Evolutionary conservation across 2,113 vertebrate genomes (phyloP), one percentile per base, ranked within the genome.

Genomic region (Heterotis niloticus): DNA sequence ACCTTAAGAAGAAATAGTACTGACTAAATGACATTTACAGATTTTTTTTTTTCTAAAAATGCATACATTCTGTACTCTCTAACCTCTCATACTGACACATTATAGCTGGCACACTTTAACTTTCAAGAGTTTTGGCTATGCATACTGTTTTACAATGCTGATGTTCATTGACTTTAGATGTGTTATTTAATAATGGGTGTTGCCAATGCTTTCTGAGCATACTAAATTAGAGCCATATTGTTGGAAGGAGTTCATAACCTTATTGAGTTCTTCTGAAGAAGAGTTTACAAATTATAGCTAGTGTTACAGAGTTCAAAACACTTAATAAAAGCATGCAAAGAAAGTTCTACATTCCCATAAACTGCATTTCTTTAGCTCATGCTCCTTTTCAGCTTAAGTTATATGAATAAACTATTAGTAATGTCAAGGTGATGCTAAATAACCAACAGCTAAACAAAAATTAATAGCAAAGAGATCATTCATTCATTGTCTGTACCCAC

Each of bases 1-100:
- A 84, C 84, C 71, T 84, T 82, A 24, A 66, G 17, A 68, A 79
- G 80, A 5, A 79, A 74, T 79, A 18, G 54, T 52, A 12, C 20
- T 59, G 0, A 80, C 80, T 54, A 75, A 62, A 54, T 74, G 69
- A 79, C 79, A 57, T 72, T 65, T 44, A 52, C 51, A 54, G 14
- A 12, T 29, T 28, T 69, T 28, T 76, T 34, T 81, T 56, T 64
- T 60, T 68, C 81, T 76, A 83, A 80, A 70, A 70, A 66, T 65
- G 59, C 71, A 17, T 26, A 79, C 2, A 5, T 73, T 20, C 73
- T 81, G 72, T 82, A 78, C 78, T 72, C 82, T 69, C 28, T 9
- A n/a, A 24, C 28, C 82, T 60, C 78, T 81, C 74, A 71, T 34
- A 44, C 77, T 80, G 18, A 84, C 56, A 52, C 76, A 57, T 68